Conservation (phyloP, 2,797 vertebrate genomes). For the Phalanger gymnotis region DNA sequence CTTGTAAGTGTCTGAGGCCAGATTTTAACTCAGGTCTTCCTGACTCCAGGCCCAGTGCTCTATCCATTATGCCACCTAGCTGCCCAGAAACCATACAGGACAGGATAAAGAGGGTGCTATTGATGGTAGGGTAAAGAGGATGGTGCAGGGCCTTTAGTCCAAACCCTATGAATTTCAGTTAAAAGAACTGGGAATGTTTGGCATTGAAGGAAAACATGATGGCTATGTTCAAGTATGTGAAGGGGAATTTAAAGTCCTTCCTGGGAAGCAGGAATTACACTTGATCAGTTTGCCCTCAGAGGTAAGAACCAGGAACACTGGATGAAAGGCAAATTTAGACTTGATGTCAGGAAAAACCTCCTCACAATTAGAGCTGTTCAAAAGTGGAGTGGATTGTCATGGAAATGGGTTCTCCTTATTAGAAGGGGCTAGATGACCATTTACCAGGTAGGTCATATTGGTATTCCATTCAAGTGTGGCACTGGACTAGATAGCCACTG, state of each 20-base stretch:
- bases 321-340: neutral
- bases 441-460: neutral
- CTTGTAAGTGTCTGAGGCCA: neutral
- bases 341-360: neutral
- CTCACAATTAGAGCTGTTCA: neutral
- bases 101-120: neutral
- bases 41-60: neutral
- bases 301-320: neutral
- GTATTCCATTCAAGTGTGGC: neutral
- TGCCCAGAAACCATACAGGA: neutral
- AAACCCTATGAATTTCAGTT: neutral
- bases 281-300: neutral
- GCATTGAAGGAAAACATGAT: neutral
- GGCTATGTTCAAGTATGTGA: neutral
- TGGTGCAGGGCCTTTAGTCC: neutral
- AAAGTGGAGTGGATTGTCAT: neutral
- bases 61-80: neutral
- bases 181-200: neutral
- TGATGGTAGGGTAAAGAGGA: neutral
- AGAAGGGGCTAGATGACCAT: neutral
- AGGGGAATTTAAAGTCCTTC: neutral
- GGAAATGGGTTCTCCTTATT: neutral
- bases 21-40: neutral
- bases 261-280: neutral
- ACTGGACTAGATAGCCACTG: neutral